phyloP scores from a whole-genome alignment of 2,113 vertebrate species.

The Clarias gariepinus region DNA sequence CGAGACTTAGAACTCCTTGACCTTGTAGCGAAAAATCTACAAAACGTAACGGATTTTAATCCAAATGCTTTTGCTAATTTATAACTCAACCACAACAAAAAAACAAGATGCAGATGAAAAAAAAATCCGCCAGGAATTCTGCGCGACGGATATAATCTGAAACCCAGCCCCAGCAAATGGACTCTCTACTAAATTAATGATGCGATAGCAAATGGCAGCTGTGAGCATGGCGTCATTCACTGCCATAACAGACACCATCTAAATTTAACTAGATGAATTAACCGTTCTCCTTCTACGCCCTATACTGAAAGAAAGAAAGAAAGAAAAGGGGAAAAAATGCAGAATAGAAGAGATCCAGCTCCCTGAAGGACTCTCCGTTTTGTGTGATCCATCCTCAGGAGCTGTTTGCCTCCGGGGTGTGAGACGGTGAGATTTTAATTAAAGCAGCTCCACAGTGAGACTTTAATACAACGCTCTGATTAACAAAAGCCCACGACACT shows the following conservation, averaged over 20 bases:
- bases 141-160: background rate
- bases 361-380: conserved; percentile 32
- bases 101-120: background rate
- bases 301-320: background rate
- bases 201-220: background rate
- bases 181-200: background rate
- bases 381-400: conserved; percentile 41
- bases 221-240: background rate
- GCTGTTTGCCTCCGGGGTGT: conserved; percentile 14
- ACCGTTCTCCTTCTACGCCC: background rate
- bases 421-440: conserved; percentile 49
- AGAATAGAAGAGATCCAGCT: conserved; percentile 9
- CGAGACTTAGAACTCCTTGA: background rate
- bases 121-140: background rate
- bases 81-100: background rate
- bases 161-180: background rate
- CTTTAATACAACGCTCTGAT: conserved; percentile 36
- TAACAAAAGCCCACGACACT: conserved; percentile 46
- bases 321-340: background rate
- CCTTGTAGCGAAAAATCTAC: background rate
- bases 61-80: background rate
- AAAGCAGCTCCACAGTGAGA: conserved; percentile 44
- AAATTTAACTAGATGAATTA: background rate
- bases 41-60: background rate
- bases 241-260: background rate